These are phyloP conservation scores for Potamarius usumacintae DNA, from an alignment of 2,113 vertebrate genomes.

Conservation along the genomic window DNA sequence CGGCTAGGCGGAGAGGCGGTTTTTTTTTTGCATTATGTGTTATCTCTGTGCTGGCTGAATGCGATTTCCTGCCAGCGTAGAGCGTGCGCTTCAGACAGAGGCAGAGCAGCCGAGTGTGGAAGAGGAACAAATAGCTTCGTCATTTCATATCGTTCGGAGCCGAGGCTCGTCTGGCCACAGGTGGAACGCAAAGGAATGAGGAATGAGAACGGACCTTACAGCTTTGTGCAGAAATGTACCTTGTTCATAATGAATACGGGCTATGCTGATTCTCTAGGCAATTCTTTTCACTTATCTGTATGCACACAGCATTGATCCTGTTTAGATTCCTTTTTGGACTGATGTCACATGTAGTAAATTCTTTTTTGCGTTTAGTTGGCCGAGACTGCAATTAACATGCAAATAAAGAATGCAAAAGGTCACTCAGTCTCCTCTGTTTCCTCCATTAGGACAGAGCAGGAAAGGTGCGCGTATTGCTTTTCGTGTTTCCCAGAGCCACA, in stretches of 20 bases:
- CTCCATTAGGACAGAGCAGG: constrained; percentile 74
- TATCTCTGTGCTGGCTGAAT: constrained; percentile 72
- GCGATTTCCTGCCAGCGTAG: constrained; percentile 65
- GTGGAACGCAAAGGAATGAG: constrained; percentile 35
- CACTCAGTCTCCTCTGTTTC: constrained; percentile 71
- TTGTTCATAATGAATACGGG: constrained; percentile 3
- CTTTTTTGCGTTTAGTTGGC: constrained; percentile 52
- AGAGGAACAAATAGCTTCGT: constrained; percentile 49
- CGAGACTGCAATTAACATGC: constrained; percentile 61
- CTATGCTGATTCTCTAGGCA: constrained; percentile 5
- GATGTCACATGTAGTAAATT: constrained; percentile 23
- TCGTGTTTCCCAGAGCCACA: constrained; percentile 61
- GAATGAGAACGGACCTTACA: constrained; percentile 18
- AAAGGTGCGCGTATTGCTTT: constrained; percentile 72
- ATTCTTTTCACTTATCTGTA: constrained; percentile 22
- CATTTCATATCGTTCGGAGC: constrained; percentile 45
- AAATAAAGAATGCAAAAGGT: constrained; percentile 70
- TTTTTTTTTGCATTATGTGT: constrained; percentile 59
- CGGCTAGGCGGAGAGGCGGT: constrained; percentile 44
- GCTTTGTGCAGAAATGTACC: constrained; percentile 7
- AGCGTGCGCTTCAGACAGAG: constrained; percentile 42
- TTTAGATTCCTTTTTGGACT: constrained; percentile 17
- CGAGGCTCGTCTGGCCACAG: constrained; percentile 39
- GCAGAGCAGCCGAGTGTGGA: constrained; percentile 44
- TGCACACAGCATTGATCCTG: constrained; percentile 18